Evolutionary conservation across 2,797 vertebrate species (phyloP), one percentile per base, ranked within the genome.

Genomic region (Jordanella pulchra): DNA sequence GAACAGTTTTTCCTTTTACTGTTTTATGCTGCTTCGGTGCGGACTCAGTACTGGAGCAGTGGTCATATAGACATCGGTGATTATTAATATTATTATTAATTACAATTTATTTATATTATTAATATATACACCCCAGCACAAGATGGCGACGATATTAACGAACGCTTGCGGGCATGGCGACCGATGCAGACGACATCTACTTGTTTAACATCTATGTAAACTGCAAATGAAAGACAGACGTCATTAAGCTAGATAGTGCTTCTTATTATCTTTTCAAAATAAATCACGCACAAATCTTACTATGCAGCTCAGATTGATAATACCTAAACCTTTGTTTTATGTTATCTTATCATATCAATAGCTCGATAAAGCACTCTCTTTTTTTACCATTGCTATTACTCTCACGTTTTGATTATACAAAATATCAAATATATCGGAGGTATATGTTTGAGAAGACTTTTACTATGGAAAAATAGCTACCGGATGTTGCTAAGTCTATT

Each of bases 221-320:
- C 74, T 79, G 66, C 89, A 88, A 90, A 91, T 90, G 0, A 77
- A 70, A 70, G 1, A 32, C 3, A 18, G 63, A 2, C 27, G 3
- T 30, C 11, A 51, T 79, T 51, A 75, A 56, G n/a, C 0, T 13
- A 1, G 4, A 27, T 3, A 12, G 1, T 35, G 28, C 54, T 82
- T 88, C 77, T 66, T 0, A 1, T 55, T 18, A 0, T 7, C 21
- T 15, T 79, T 89, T 89, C 90, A 89, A 67, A 89, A 67, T 86
- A 90, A 87, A 87, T 56, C 0, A 18, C 5, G 2, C 11, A 17
- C 53, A 30, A 45, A 21, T 54, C 1, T 9, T 25, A 44, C 14
- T 45, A 27, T 54, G 13, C n/a, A 1, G n/a, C 42, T 55, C 23
- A 44, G 39, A 25, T 61, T 7, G 14, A 6, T 9, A 13, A 64